These are phyloP conservation scores for Tursiops truncatus DNA, from an alignment of 2,113 vertebrate genomes.

Conservation along the genomic window DNA sequence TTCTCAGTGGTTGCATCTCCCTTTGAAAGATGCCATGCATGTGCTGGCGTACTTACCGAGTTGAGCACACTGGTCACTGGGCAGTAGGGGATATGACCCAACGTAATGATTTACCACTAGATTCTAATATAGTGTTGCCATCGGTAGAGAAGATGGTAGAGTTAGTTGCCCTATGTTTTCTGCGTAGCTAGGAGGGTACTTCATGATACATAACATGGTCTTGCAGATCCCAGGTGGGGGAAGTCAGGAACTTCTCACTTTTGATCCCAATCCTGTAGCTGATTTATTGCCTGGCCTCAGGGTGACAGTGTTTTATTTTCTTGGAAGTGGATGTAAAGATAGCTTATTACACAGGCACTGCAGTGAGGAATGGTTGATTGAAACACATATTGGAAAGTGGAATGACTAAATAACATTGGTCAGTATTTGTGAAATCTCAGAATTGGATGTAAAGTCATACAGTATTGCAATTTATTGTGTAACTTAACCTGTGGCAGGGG, in stretches of 20 bases:
- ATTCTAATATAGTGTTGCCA: background rate
- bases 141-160: background rate
- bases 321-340: conserved; percentile 20
- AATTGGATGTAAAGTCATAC: conserved; percentile 33
- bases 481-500: background rate
- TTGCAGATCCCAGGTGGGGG: background rate
- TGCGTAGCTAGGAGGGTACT: background rate
- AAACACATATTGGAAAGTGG: conserved; percentile 38
- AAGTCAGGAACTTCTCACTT: background rate
- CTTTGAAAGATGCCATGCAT: background rate
- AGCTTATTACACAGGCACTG: conserved; percentile 52
- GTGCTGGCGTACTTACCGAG: background rate
- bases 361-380: conserved; percentile 33
- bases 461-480: conserved; percentile 19
- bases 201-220: background rate
- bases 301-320: conserved; percentile 52
- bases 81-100: background rate
- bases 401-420: conserved; percentile 43
- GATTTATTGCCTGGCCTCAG: conserved; percentile 46
- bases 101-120: background rate
- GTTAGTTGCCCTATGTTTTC: background rate
- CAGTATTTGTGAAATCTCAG: conserved; percentile 55
- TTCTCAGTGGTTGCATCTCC: background rate
- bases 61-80: background rate
- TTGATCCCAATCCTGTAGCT: background rate